Evolutionary conservation across 1,140 invertebrate genomes (phyloP), one percentile per base, ranked within the genome.

Genomic region (Ostrea denselamellosa): DNA sequence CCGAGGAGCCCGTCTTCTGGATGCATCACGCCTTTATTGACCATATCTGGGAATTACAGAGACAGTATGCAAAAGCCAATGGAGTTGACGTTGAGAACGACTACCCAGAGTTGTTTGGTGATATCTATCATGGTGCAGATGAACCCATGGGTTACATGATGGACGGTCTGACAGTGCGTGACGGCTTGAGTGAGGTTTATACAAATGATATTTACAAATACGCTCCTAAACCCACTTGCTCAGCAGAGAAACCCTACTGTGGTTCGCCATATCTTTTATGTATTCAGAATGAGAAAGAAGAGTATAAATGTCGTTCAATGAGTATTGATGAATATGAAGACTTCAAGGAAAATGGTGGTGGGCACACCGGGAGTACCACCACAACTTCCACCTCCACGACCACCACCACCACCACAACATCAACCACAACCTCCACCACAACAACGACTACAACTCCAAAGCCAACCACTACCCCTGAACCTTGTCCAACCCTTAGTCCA

Each of bases 1-100:
- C 94, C 71, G 94, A 93, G 68, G 91, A 92, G 53, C 91, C 91
- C 0, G 51, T 90, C 2, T 92, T 91, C 52, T 89, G 84, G 14
- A 54, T 90, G 44, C 90, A 89, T 86, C 91, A 92, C 56, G 85
- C 88, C 12, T 92, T 90, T 58, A 87, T 92, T 51, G 91, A 92
- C 56, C 85, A 90, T 53, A 62, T 92, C 7, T 91, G 90, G 89
- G 90, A 91, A 86, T 56, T 90, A 19, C 90, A 90, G 28, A 84
- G 90, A 82, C 68, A 88, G 51, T 90, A 90, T 62, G 89, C 89
- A 25, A 85, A 87, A 17, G 58, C 82, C 52, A 54, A 56, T 14
- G 89, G 88, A 19, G 65, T 89, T 34, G 83, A 91, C 77, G 86
- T 89, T 12, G 86, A 85, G n/a, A 89, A 51, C 14, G 90, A 91